Percentiles rank a stretch among this genome's conserved stretches.
These are phyloP conservation scores for Cyanoderma ruficeps DNA, from an alignment of 2,113 vertebrate genomes.

Conservation along the genomic window DNA sequence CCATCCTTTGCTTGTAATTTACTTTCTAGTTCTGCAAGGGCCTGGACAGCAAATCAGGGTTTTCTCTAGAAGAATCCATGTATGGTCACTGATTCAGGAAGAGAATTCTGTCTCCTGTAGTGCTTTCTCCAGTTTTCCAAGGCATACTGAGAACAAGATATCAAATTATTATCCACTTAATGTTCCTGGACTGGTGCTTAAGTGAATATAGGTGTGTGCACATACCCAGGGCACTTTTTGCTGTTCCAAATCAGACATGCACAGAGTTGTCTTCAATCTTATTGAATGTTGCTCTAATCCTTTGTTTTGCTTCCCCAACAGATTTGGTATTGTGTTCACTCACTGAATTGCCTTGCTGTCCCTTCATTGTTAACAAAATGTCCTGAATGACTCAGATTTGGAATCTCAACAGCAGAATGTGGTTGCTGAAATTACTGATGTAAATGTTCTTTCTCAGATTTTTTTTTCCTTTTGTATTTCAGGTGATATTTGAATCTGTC, in stretches of 20 bases:
- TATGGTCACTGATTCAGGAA: background rate
- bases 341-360: background rate
- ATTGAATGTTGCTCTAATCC: background rate
- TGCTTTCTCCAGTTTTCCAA: background rate
- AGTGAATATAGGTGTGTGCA: background rate
- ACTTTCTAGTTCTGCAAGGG: background rate
- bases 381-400: background rate
- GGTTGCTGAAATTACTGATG: background rate
- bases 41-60: background rate
- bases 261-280: background rate
- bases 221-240: background rate
- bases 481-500: slow-evolving; percentile 97
- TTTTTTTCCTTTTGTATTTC: slow-evolving; percentile 55
- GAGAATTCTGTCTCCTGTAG: background rate
- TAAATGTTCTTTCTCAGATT: background rate
- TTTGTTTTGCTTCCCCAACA: background rate
- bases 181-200: background rate
- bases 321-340: background rate
- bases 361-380: background rate
- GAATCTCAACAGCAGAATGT: background rate
- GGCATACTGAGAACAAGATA: background rate
- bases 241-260: background rate
- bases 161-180: background rate
- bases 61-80: background rate
- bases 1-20: background rate